Base-by-base conservation (phyloP, 2,888 invertebrate species). In the Netelia inedita region DNA sequence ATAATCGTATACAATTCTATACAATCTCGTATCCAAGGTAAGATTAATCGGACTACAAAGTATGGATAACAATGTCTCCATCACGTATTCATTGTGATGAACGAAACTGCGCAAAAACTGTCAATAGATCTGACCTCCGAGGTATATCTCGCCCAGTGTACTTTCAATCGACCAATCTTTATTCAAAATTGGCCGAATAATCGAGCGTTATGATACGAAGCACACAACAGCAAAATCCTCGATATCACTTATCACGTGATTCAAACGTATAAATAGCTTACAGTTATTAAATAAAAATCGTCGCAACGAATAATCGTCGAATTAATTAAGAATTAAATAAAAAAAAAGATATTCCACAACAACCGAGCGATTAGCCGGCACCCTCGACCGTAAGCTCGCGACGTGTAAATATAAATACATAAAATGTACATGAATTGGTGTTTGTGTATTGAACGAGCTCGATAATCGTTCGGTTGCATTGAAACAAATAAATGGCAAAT, bases 71-170 rank as follows among this genome's bases (percentile, higher is more conserved):
- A 21, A 66, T 66, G 6, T 8, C 9, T 66, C 21, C 16, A 11
- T 66, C 55, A 11, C 16, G 41, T 21, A 57, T 10, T 65, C 41
- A 53, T 21, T 35, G n/a, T 57, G 3, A 57, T n/a, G 28, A 10
- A 19, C n/a, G 1, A 46, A 6, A 5, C 57, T 55, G 11, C 35
- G 28, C 23, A 82, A 83, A 79, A 74, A 76, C 66, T 16, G 21
- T 61, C 65, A 76, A 71, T 61, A 79, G 19, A 23, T 35, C n/a
- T 28, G 63, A 72, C 59, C 57, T 23, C 50, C 73, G 28, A 55
- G 9, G 10, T 55, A 43, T 50, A 43, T 57, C 19, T 8, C 2
- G 53, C n/a, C 21, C 10, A 35, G 28, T 0, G 28, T 35, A 35
- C 6, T 35, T 2, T 23, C 50, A 55, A 72, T 23, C 50, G 16